Evolutionary conservation across 2,888 invertebrate species (phyloP), one percentile per base, ranked within the genome.

Genomic region (Adelphocoris suturalis): DNA sequence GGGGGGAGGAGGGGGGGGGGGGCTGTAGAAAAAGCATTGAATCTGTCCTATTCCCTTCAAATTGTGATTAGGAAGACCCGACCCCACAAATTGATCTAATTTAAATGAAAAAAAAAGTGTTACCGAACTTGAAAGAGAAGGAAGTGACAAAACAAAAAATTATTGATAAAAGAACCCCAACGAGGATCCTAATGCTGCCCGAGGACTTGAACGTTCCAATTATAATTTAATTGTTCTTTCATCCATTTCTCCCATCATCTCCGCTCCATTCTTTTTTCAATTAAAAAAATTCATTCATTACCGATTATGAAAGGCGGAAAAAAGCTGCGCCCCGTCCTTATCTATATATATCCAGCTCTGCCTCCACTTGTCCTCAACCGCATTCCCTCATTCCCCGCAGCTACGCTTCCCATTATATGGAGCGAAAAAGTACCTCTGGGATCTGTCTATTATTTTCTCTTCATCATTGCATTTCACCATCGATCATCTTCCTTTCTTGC

Each of bases 381-480:
- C 52, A 52, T 68, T 68, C 23, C 23, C 11, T 12, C 7, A n/a
- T 23, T 68, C 14, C 1, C 14, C 68, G 5, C 23, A 23, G 68
- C 68, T 23, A 52, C 52, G 52, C 61, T 19, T 12, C 23, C 13
- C 23, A 68, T 68, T 68, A 23, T 68, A 23, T 68, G 68, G 23
- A 68, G 68, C 0, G 68, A 23, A 68, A 68, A 68, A 68, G 11
- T 23, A 68, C 68, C 23, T 23, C 68, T 9, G 61, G 61, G 61
- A 9, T 61, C 61, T 61, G 68, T 23, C 68, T 68, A 23, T 68
- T 68, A 68, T 68, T 68, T 68, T 68, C 68, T 4, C 23, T 68
- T 12, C 68, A 68, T 68, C 68, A 68, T 68, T 68, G 68, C 68
- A 23, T 68, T 68, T 68, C 68, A 68, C 23, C 23, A 68, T 68